phyloP scores from a whole-genome alignment of 2,797 vertebrate genomes.

The Oreortyx pictus region DNA sequence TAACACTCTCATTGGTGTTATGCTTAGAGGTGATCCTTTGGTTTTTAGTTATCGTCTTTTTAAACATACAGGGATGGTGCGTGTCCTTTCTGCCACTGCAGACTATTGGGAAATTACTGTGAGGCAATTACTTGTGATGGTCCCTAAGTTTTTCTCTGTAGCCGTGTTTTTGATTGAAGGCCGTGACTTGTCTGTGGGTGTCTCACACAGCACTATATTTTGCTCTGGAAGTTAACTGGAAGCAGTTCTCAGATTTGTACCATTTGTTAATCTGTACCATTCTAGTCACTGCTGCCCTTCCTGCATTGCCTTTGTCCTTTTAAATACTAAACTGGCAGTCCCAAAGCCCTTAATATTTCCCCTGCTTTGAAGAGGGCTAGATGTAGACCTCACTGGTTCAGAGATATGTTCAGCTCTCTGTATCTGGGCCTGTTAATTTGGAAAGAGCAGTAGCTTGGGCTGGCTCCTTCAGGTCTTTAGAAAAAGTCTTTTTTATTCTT shows the following conservation, averaged over 20 bases:
- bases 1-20: neutral
- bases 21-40: slow-evolving; percentile 16
- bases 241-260: neutral
- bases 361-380: neutral
- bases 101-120: slow-evolving; percentile 4
- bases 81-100: neutral
- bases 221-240: neutral
- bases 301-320: slow-evolving; percentile 32
- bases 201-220: neutral
- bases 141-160: neutral
- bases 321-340: neutral
- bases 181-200: neutral
- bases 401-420: neutral
- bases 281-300: neutral
- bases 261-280: neutral
- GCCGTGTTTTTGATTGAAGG: neutral
- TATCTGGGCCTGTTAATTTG: neutral
- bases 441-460: neutral
- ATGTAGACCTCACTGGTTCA: neutral
- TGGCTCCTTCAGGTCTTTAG: neutral
- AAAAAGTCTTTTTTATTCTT: neutral
- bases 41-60: neutral
- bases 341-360: neutral
- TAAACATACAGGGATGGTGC: neutral
- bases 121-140: neutral